A percentile compares a stretch with the other conserved stretches of the same genome.
Evolutionary conservation across 2,888 invertebrate species (phyloP).

Genomic region (Lepeophtheirus nordmannii): DNA sequence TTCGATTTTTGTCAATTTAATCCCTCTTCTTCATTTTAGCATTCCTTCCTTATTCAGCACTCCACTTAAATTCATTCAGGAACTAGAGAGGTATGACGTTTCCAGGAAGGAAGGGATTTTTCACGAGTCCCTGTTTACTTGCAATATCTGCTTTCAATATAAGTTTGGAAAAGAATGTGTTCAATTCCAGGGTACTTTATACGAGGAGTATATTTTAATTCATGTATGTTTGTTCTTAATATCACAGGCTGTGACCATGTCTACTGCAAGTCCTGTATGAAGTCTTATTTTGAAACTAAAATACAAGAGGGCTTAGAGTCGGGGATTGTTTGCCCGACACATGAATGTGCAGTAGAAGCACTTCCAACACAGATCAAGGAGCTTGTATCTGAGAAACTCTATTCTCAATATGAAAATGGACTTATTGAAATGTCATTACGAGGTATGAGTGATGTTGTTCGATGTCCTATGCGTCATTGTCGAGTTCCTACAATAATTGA

Average conservation of each 20-base stretch:
- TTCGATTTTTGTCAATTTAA: no score
- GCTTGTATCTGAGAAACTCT: conserved; percentile 10
- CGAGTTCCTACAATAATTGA: conserved; percentile 13
- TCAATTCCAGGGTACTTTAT: background rate
- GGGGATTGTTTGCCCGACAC: background rate
- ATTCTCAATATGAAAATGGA: background rate
- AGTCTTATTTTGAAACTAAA: background rate
- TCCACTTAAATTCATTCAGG: background rate
- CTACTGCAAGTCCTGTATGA: conserved; percentile 16
- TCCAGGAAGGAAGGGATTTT: conserved; percentile 5
- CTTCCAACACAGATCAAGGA: conserved; percentile 17
- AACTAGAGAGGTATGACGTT: background rate
- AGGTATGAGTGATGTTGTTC: conserved; percentile 9
- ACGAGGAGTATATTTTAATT: background rate
- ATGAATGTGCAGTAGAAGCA: background rate
- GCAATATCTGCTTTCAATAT: conserved; percentile 10
- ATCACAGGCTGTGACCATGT: conserved; percentile 5
- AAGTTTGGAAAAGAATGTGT: conserved; percentile 8
- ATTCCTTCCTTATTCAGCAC: background rate
- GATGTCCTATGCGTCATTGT: conserved; percentile 10
- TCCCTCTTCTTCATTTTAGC: no score
- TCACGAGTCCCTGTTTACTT: background rate
- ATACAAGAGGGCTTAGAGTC: conserved; percentile 10
- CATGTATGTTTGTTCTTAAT: background rate
- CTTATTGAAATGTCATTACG: background rate